Conservation (phyloP, 2,113 vertebrate species). For the Polypterus bichir region DNA sequence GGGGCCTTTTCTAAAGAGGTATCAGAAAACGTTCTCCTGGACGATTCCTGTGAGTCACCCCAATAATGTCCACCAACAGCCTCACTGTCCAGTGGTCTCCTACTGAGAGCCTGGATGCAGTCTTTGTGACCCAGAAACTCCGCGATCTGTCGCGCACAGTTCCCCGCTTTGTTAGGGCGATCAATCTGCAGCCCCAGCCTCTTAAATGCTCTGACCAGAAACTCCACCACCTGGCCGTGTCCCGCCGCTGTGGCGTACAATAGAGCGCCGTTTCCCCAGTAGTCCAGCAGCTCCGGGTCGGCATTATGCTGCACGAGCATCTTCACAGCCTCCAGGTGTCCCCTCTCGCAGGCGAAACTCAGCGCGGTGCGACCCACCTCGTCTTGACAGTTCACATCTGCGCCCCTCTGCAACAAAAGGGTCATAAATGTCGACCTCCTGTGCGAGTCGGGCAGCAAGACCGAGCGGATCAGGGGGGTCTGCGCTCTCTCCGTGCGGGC, state of each 20-base stretch:
- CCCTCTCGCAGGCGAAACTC: slow-evolving; percentile 46
- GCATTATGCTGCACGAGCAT: slow-evolving; percentile 41
- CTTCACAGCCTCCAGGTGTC: slow-evolving; percentile 42
- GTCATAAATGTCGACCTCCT: slow-evolving; percentile 35
- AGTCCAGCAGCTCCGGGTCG: slow-evolving; percentile 42
- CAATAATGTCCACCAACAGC: not conserved
- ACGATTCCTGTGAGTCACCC: not conserved
- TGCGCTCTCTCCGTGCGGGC: slow-evolving; percentile 32
- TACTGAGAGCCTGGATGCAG: slow-evolving; percentile 37
- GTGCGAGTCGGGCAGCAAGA: slow-evolving; percentile 33
- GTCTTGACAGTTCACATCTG: slow-evolving; percentile 39
- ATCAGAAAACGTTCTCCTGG: not conserved
- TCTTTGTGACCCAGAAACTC: slow-evolving; percentile 42
- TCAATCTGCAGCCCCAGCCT: slow-evolving; percentile 47
- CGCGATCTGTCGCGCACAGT: slow-evolving; percentile 44
- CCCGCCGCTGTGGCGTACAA: slow-evolving; percentile 42
- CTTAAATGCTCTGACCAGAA: slow-evolving; percentile 51
- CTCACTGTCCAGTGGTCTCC: slow-evolving; percentile 15
- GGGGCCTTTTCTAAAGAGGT: no score
- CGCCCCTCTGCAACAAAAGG: slow-evolving; percentile 43
- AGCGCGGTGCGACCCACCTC: slow-evolving; percentile 39
- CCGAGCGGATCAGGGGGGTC: slow-evolving; percentile 43
- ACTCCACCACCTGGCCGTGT: slow-evolving; percentile 37
- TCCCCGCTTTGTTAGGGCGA: slow-evolving; percentile 44
- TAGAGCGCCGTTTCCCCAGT: slow-evolving; percentile 43